Evolutionary conservation across 2,888 invertebrate genomes (phyloP).

Genomic region (Leptopterna dolabrata): DNA sequence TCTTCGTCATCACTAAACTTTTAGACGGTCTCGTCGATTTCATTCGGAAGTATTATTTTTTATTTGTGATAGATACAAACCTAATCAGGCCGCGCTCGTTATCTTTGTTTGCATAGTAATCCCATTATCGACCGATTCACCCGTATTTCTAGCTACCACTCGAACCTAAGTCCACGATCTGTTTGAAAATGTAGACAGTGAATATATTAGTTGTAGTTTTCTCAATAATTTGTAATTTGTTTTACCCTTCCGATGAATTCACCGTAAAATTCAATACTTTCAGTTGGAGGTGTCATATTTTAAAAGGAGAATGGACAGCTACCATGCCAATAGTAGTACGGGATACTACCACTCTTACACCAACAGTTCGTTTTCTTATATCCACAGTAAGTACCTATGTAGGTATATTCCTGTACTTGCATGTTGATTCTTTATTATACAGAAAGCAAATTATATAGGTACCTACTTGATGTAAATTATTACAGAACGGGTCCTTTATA

Average conservation of each 20-base stretch:
- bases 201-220: neutral
- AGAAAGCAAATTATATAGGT: too few species aligned
- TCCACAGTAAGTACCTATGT: constrained; percentile 29
- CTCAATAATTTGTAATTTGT: too few species aligned
- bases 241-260: too few species aligned
- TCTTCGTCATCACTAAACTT: too few species aligned
- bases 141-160: neutral
- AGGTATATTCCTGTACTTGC: too few species aligned
- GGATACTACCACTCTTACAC: constrained; percentile 47
- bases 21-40: too few species aligned
- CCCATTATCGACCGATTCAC: neutral
- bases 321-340: constrained; percentile 28
- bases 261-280: neutral
- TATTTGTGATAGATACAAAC: too few species aligned
- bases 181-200: neutral
- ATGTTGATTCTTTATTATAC: too few species aligned
- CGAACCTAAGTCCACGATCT: neutral
- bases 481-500: too few species aligned
- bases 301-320: constrained; percentile 29
- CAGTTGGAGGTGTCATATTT: constrained; percentile 22
- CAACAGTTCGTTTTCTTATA: constrained; percentile 44
- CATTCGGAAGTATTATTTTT: too few species aligned
- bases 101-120: neutral
- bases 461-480: too few species aligned
- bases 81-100: neutral